Percentiles rank a stretch among this genome's conserved stretches.
Evolutionary conservation across 2,797 vertebrate species (phyloP).

Genomic region (Pyrocephalus nanus): DNA sequence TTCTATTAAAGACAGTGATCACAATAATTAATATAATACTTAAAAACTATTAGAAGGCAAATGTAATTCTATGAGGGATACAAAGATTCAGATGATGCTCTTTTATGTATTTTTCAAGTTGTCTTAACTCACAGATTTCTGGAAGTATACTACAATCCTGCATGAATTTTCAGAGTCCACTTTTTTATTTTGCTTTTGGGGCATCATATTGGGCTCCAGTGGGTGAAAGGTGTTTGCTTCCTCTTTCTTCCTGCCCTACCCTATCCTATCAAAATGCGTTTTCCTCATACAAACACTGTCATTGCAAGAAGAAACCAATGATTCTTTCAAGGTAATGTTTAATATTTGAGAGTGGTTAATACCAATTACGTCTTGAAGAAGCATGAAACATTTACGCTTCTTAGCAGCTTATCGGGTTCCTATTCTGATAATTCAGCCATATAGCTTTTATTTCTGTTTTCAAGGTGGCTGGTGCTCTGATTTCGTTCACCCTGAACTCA

Average conservation of each 20-base stretch:
- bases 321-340: background rate
- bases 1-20: background rate
- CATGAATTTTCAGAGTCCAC: background rate
- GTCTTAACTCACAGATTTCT: background rate
- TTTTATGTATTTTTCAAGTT: background rate
- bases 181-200: background rate
- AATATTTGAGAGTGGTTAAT: background rate
- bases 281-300: background rate
- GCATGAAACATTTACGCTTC: background rate
- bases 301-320: background rate
- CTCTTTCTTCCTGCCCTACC: background rate
- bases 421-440: background rate
- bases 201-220: background rate
- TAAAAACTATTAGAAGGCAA: background rate
- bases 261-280: background rate
- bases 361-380: background rate
- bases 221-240: background rate
- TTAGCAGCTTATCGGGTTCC: background rate
- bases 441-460: slow-evolving; percentile 38
- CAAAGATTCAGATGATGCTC: background rate
- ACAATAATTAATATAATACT: background rate
- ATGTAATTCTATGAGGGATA: background rate
- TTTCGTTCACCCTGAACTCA: background rate
- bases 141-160: background rate
- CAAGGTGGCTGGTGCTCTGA: background rate